phyloP scores from a whole-genome alignment of 2,113 vertebrate species.

The Anhinga rufa region DNA sequence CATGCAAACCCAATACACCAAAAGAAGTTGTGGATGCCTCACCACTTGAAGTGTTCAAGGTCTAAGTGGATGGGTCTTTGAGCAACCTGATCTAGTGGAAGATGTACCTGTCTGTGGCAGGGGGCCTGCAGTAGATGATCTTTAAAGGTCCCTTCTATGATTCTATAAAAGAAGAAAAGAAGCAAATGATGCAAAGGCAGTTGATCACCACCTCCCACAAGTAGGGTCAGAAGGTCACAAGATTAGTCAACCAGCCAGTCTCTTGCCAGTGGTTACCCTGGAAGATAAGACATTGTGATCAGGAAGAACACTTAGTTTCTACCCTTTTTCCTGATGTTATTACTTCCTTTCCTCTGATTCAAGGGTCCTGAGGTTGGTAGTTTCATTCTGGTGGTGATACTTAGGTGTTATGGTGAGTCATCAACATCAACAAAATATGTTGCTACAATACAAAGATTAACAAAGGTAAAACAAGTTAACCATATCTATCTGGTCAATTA shows the following conservation, averaged over 20 bases:
- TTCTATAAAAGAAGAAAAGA: neutral
- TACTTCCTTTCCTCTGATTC: neutral
- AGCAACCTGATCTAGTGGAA: neutral
- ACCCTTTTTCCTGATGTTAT: neutral
- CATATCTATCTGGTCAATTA: neutral
- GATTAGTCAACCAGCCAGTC: neutral
- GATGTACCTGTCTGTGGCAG: neutral
- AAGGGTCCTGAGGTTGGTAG: neutral
- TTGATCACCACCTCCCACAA: neutral
- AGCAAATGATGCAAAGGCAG: neutral
- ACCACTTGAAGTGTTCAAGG: too few relatives aligned
- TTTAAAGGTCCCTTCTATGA: neutral
- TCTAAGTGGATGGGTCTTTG: too few relatives aligned
- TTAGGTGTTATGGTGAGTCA: neutral
- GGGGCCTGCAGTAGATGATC: too few relatives aligned
- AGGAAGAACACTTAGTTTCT: neutral
- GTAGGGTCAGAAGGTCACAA: neutral
- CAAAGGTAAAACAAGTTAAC: neutral
- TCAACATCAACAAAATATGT: neutral
- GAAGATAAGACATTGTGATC: neutral
- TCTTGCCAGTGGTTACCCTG: neutral
- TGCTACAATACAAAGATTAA: neutral
- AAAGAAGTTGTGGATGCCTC: too few relatives aligned
- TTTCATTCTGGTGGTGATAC: neutral
- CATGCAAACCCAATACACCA: too few relatives aligned